Percentiles rank a stretch among this genome's conserved stretches.
Conservation (phyloP, 2,888 invertebrate species). For the Eubasilissa splendida region DNA sequence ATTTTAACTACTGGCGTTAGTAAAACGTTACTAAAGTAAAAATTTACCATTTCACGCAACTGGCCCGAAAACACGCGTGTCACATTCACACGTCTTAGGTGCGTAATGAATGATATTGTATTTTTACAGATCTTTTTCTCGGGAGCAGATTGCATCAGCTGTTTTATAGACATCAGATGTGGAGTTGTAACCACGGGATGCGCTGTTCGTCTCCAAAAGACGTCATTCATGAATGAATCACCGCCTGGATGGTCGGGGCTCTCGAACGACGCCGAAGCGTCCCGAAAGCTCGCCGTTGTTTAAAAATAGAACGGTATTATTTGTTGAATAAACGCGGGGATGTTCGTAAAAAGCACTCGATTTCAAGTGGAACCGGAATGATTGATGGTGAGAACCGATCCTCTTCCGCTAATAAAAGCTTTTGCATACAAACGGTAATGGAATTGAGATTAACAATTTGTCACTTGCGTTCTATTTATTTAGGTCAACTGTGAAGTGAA, state of each 20-base stretch:
- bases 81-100: not conserved
- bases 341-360: conserved; percentile 36
- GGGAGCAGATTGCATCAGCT: not conserved
- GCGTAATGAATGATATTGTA: not conserved
- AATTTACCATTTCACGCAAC: too few relatives aligned
- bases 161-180: not conserved
- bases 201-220: conserved; percentile 15
- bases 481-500: too few relatives aligned
- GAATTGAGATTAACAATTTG: conserved; percentile 20
- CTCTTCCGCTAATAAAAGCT: conserved; percentile 27
- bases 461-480: not conserved
- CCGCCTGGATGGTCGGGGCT: not conserved
- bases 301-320: conserved; percentile 24
- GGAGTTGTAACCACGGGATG: not conserved
- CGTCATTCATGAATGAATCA: conserved; percentile 15
- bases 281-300: conserved; percentile 13
- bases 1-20: too few relatives aligned
- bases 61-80: too few relatives aligned
- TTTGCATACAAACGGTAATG: conserved; percentile 11
- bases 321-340: not conserved
- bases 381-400: conserved; percentile 33
- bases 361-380: conserved; percentile 22
- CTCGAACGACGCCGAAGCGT: not conserved
- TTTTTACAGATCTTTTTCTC: not conserved
- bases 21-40: too few relatives aligned